Conservation (phyloP, 2,888 invertebrate species). For the Cantharis nigra region DNA sequence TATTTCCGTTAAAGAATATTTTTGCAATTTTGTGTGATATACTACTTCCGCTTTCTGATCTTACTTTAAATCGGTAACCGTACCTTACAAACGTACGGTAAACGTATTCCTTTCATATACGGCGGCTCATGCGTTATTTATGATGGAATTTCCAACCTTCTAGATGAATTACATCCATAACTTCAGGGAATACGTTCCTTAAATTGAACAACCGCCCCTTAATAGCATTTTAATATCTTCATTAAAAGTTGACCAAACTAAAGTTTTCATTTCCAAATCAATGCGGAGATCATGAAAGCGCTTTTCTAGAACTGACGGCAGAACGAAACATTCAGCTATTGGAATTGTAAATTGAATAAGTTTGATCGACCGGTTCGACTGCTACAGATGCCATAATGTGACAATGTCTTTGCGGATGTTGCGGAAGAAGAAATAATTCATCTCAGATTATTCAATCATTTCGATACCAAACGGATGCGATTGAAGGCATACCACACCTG, state of each 20-base stretch:
- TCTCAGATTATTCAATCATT: neutral
- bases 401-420: neutral
- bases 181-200: slow-evolving; percentile 1
- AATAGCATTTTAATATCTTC: neutral
- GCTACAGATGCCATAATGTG: neutral
- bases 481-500: neutral
- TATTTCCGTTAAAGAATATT: slow-evolving; percentile 37
- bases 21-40: slow-evolving; percentile 38
- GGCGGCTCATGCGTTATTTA: slow-evolving; percentile 41
- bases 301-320: neutral
- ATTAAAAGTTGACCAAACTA: neutral
- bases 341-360: neutral
- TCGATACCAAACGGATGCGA: neutral
- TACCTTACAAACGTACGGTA: neutral
- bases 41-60: slow-evolving; percentile 35
- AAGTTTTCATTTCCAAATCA: neutral
- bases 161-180: slow-evolving; percentile 21
- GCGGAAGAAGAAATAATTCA: neutral
- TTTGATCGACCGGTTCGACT: neutral
- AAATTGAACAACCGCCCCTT: neutral
- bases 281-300: neutral
- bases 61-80: slow-evolving; percentile 34
- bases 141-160: slow-evolving; percentile 30
- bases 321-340: neutral
- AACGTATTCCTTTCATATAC: slow-evolving; percentile 35